These are phyloP conservation scores for Drosophila ustulata DNA, from an alignment of 2,888 invertebrate species.

Conservation along the genomic window DNA sequence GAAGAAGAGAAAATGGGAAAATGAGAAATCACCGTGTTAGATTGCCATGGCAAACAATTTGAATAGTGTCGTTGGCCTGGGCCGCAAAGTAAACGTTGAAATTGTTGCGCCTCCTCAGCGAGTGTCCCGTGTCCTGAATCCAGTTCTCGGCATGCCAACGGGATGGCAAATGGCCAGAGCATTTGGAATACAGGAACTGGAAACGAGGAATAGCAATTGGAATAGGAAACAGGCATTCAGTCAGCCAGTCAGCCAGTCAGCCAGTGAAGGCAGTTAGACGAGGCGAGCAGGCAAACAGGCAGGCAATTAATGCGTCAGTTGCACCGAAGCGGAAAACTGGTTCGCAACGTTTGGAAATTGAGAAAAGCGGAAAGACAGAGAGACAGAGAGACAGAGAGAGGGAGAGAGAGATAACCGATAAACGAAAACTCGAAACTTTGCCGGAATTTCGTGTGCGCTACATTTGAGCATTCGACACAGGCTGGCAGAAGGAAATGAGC, in stretches of 20 bases:
- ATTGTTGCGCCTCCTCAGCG: constrained; percentile 23
- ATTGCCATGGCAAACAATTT: constrained; percentile 73
- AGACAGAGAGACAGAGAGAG: background rate
- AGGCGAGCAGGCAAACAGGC: constrained; percentile 13
- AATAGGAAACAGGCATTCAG: constrained; percentile 15
- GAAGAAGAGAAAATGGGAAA: constrained; percentile 20
- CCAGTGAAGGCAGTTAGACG: too few relatives aligned
- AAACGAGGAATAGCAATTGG: constrained; percentile 18
- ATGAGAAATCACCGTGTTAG: constrained; percentile 73
- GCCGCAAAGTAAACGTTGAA: constrained; percentile 46
- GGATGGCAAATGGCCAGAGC: constrained; percentile 17
- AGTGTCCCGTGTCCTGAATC: constrained; percentile 57
- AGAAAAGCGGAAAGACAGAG: constrained; percentile 1
- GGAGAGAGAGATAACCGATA: background rate
- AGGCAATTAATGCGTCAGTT: constrained; percentile 75
- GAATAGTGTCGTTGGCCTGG: constrained; percentile 27
- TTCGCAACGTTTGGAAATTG: constrained; percentile 45
- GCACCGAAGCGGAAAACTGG: constrained; percentile 79
- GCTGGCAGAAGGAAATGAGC: constrained; percentile 11
- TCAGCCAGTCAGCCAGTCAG: too few relatives aligned
- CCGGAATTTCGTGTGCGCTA: constrained; percentile 3
- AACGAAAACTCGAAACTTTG: constrained; percentile 7
- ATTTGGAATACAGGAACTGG: background rate
- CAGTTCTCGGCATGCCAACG: constrained; percentile 31
- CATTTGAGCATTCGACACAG: constrained; percentile 58